Percentiles rank a stretch among this genome's conserved stretches.
phyloP scores from a whole-genome alignment of 2,888 invertebrate species.

The Drosophila helvetica region DNA sequence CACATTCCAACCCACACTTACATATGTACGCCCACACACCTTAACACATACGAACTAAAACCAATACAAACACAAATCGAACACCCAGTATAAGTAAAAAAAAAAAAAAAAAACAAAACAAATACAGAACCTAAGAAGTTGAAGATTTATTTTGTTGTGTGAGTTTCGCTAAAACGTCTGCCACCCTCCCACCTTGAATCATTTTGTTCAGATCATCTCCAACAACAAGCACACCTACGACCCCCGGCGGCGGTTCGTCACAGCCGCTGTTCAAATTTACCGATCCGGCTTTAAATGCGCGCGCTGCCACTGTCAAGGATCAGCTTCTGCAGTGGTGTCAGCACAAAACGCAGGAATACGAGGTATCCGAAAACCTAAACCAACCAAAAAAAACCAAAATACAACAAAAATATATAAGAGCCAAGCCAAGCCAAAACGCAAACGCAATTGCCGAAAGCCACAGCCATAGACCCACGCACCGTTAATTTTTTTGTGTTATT shows the following conservation, averaged over 20 bases:
- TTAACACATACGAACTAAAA: conserved; percentile 40
- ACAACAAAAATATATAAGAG: conserved; percentile 15
- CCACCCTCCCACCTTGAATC: conserved; percentile 77
- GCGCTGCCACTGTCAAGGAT: conserved; percentile 98
- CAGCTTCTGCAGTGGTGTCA: conserved; percentile 98
- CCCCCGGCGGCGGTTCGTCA: conserved; percentile 85
- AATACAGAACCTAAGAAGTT: conserved; percentile 47
- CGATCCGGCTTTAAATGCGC: conserved; percentile 94
- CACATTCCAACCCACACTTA: conserved; percentile 20
- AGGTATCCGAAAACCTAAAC: conserved; percentile 87
- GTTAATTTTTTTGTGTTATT: conserved; percentile 42
- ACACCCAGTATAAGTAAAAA: conserved; percentile 12
- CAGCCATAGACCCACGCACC: conserved; percentile 36
- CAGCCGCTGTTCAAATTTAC: conserved; percentile 96
- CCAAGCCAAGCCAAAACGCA: neutral
- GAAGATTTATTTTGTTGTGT: conserved; percentile 55
- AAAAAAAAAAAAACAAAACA: conserved; percentile 31
- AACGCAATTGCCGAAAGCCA: conserved; percentile 33
- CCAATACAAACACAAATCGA: conserved; percentile 27
- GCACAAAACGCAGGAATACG: conserved; percentile 98
- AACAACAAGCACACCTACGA: conserved; percentile 87
- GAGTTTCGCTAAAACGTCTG: conserved; percentile 83
- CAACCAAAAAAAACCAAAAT: conserved; percentile 46
- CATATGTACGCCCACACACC: conserved; percentile 9
- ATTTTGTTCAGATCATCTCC: conserved; percentile 89